These are phyloP conservation scores for Leptinotarsa peninsularis DNA, from an alignment of 2,888 invertebrate genomes.

Conservation along the genomic window DNA sequence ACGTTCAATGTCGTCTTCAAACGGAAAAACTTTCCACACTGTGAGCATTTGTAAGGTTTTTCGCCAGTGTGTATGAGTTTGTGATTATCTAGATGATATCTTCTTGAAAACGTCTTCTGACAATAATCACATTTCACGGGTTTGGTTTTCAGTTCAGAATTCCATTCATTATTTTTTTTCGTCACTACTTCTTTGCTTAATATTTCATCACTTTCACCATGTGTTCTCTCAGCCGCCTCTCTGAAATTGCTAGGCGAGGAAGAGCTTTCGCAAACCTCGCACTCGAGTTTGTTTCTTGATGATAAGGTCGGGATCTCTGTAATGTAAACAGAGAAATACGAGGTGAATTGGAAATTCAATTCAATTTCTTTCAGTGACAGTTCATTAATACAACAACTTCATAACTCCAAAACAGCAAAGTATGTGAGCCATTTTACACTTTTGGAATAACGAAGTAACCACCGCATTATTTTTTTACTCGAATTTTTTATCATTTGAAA, in stretches of 20 bases:
- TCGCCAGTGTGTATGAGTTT: slow-evolving; percentile 32
- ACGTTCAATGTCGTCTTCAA: neutral
- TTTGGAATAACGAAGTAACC: too few species aligned
- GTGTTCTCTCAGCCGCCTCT: neutral
- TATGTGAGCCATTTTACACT: neutral
- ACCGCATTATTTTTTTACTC: too few species aligned
- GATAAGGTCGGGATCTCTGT: slow-evolving; percentile 12
- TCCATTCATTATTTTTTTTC: neutral
- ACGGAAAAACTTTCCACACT: slow-evolving; percentile 18
- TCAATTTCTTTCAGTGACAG: neutral
- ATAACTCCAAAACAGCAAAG: neutral
- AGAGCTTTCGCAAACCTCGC: neutral
- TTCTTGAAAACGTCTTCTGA: slow-evolving; percentile 1
- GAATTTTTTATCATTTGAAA: neutral
- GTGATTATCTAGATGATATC: slow-evolving; percentile 10
- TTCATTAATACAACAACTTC: neutral
- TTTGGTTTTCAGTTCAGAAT: neutral
- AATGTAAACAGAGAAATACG: slow-evolving; percentile 15
- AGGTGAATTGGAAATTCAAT: neutral
- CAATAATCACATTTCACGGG: neutral
- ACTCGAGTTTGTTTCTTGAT: neutral
- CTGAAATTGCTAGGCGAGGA: neutral
- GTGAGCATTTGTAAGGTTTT: slow-evolving; percentile 24
- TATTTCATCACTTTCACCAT: neutral
- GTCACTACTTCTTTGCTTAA: neutral